phyloP scores from a whole-genome alignment of 92 coral and sea anemone species.

The Parazoanthus atlanticus region DNA sequence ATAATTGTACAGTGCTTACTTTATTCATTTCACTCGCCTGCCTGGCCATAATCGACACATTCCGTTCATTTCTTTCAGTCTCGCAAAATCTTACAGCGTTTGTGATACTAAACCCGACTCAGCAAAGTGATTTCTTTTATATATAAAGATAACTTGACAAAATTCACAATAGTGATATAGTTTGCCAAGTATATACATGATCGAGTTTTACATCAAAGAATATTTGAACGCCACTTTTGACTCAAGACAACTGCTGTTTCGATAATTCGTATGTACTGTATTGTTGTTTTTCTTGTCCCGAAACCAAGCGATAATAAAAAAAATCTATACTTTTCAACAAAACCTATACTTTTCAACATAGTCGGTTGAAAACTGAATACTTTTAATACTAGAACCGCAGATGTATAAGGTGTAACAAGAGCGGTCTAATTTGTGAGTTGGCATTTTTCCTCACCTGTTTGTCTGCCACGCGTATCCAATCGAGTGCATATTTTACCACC shows the following conservation, averaged over 20 bases:
- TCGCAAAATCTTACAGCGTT: neutral
- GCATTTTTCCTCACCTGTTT: conserved; percentile 10
- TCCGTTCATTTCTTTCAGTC: conserved; percentile 2
- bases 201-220: neutral
- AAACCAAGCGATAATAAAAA: neutral
- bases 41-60: neutral
- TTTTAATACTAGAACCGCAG: neutral
- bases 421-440: neutral
- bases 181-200: neutral
- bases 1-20: neutral
- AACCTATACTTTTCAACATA: no score
- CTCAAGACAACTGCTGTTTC: neutral
- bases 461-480: conserved; percentile 8
- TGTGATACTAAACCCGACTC: neutral
- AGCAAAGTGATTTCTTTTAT: no score
- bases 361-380: neutral
- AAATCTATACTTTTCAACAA: no score
- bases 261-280: neutral
- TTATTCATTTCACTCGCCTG: neutral
- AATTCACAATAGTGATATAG: neutral
- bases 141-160: neutral
- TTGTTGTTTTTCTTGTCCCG: neutral
- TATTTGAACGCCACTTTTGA: neutral
- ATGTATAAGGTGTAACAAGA: neutral
- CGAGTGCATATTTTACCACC: neutral